Evolutionary conservation across 1,140 invertebrate species (phyloP).

Genomic region (Philotrypesis tridentata): DNA sequence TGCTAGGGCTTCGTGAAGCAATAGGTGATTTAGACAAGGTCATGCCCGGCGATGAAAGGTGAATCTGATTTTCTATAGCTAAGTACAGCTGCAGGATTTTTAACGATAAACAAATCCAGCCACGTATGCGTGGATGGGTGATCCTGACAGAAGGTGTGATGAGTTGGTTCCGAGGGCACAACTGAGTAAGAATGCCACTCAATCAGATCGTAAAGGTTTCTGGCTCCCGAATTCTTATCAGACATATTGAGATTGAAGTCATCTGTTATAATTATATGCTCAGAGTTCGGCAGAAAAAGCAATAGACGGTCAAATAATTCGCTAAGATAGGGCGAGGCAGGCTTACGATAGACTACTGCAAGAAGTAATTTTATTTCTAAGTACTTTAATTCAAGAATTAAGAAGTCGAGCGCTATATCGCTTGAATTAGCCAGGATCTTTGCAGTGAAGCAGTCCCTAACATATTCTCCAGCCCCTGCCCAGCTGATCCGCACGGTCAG

Average conservation of each 20-base stretch:
- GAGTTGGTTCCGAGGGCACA: not conserved
- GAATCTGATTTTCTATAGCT: not conserved
- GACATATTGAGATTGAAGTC: not conserved
- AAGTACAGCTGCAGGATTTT: not conserved
- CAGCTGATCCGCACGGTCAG: too few relatives aligned
- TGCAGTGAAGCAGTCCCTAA: too few relatives aligned
- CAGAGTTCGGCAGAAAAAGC: not conserved
- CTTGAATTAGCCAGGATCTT: too few relatives aligned
- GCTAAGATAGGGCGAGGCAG: not conserved
- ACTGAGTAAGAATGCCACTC: too few relatives aligned
- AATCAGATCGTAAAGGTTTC: too few relatives aligned
- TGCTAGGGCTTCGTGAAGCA: too few relatives aligned
- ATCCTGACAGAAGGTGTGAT: not conserved
- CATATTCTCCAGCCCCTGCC: too few relatives aligned
- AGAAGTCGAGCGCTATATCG: too few relatives aligned
- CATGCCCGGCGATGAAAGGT: constrained; percentile 6
- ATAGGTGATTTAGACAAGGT: not conserved
- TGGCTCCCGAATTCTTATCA: too few relatives aligned
- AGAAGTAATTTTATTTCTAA: not conserved
- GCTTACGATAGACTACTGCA: not conserved
- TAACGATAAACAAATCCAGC: not conserved
- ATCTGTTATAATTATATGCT: not conserved
- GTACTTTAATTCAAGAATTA: too few relatives aligned
- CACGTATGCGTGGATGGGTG: not conserved
- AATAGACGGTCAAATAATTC: not conserved